A percentile compares a stretch with the other conserved stretches of the same genome.
Conservation (phyloP, 2,888 invertebrate species). For the Ferdinandea cuprea region DNA sequence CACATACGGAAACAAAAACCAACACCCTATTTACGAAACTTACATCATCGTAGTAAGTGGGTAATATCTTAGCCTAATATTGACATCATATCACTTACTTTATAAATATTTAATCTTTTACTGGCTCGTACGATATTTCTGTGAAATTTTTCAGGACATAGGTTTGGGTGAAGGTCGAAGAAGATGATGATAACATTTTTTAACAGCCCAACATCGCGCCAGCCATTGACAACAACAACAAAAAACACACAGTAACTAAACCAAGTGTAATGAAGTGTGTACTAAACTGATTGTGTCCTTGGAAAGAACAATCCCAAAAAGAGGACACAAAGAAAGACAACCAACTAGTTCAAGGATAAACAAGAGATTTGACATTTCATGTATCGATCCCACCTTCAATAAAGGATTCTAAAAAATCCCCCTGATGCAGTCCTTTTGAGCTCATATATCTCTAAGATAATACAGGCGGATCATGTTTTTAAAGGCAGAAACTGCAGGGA, state of each 20-base stretch:
- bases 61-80: not conserved
- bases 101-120: not conserved
- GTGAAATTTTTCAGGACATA: not conserved
- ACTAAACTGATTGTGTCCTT: constrained; percentile 26
- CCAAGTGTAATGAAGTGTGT: constrained; percentile 7
- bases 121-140: not conserved
- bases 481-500: constrained; percentile 2
- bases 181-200: constrained; percentile 1
- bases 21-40: not conserved
- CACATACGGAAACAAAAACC: not conserved
- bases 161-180: constrained; percentile 16
- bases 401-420: constrained; percentile 15
- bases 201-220: not conserved
- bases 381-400: constrained; percentile 61
- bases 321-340: constrained; percentile 13
- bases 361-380: constrained; percentile 49
- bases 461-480: not conserved
- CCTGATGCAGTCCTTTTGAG: constrained; percentile 22
- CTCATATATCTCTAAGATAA: constrained; percentile 24
- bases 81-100: constrained; percentile 10
- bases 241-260: not conserved
- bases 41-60: not conserved
- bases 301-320: constrained; percentile 16
- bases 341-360: constrained; percentile 65
- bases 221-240: not conserved